phyloP scores from a whole-genome alignment of 2,797 vertebrate species.

The Anableps anableps region DNA sequence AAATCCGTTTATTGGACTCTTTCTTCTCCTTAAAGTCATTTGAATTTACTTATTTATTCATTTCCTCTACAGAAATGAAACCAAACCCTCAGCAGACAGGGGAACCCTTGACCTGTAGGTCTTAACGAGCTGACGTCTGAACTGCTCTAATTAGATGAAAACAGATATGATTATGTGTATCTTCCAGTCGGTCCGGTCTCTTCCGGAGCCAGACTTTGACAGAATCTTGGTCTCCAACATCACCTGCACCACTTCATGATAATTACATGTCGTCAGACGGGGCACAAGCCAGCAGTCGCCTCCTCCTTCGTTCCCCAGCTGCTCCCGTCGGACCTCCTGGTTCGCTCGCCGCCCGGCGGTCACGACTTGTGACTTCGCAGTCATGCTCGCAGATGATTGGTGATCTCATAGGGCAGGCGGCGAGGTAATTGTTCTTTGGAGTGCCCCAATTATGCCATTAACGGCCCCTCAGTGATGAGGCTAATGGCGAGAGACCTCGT shows the following conservation, averaged over 20 bases:
- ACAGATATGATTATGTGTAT: not conserved
- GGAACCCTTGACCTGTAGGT: too few species aligned
- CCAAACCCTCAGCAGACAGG: too few species aligned
- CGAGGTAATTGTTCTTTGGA: conserved; percentile 92
- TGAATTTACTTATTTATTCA: too few species aligned
- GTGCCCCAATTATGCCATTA: conserved; percentile 96
- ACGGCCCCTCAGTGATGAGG: conserved; percentile 85
- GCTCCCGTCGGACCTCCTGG: conserved; percentile 52
- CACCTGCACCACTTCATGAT: conserved; percentile 30
- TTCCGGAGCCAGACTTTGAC: not conserved
- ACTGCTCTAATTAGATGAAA: too few species aligned
- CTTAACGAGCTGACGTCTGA: too few species aligned
- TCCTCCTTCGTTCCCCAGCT: conserved; percentile 45
- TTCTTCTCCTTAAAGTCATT: too few species aligned
- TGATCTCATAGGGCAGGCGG: conserved; percentile 81
- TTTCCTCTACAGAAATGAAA: too few species aligned
- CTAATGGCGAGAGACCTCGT: conserved; percentile 92
- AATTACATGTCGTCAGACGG: conserved; percentile 45
- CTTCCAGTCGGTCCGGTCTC: too few species aligned
- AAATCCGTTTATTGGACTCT: too few species aligned
- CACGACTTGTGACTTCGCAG: conserved; percentile 62
- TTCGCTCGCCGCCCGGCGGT: conserved; percentile 36
- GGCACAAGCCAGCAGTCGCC: conserved; percentile 31
- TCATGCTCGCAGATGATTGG: conserved; percentile 85
- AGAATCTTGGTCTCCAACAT: not conserved